These are phyloP conservation scores for Periphyllus acericola DNA, from an alignment of 2,888 invertebrate species.

Conservation along the genomic window DNA sequence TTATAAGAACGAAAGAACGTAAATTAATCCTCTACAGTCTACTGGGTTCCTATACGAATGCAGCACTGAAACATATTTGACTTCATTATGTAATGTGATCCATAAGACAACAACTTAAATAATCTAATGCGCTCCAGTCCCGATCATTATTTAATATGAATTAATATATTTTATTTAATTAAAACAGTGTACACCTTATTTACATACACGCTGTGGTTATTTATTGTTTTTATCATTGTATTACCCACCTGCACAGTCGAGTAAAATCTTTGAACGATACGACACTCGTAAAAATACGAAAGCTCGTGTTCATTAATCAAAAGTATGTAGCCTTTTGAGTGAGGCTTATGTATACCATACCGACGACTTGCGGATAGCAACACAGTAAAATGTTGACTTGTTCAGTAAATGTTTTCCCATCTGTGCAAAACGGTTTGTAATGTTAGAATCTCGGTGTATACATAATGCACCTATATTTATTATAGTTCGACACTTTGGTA, in stretches of 20 bases:
- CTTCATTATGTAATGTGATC: too few species aligned
- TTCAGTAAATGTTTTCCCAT: not conserved
- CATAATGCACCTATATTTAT: not conserved
- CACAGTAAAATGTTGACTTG: not conserved
- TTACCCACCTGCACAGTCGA: not conserved
- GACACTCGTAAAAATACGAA: not conserved
- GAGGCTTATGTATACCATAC: not conserved
- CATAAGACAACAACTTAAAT: too few species aligned
- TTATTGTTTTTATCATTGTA: not conserved
- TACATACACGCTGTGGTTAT: not conserved
- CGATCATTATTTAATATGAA: too few species aligned
- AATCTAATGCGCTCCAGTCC: too few species aligned
- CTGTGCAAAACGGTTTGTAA: not conserved
- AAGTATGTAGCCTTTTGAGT: not conserved
- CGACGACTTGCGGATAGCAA: not conserved
- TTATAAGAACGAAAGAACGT: too few species aligned
- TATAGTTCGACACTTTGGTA: not conserved
- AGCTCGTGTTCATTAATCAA: constrained; percentile 2
- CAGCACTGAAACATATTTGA: too few species aligned
- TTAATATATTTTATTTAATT: not conserved
- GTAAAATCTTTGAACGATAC: not conserved
- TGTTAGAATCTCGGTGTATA: not conserved
- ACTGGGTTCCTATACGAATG: too few species aligned
- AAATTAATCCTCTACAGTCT: too few species aligned
- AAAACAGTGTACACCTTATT: not conserved